A percentile compares a stretch with the other conserved stretches of the same genome.
These are phyloP conservation scores for Drosophila oshimai DNA, from an alignment of 1,140 invertebrate species.

Conservation along the genomic window DNA sequence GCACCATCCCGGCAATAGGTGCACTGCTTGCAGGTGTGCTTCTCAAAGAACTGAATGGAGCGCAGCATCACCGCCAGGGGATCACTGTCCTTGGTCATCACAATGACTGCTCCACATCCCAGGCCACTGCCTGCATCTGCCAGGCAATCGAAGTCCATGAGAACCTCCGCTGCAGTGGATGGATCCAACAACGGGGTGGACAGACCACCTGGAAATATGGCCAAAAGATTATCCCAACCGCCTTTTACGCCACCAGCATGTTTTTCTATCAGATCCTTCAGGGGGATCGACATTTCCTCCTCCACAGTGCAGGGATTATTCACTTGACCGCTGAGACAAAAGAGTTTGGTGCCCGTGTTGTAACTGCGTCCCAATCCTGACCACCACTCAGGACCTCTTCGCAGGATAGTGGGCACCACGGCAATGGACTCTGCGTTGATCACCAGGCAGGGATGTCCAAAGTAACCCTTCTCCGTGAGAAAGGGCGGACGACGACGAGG, in stretches of 20 bases:
- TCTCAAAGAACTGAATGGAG: slow-evolving; percentile 98
- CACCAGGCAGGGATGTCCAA: slow-evolving; percentile 98
- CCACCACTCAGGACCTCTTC: slow-evolving; percentile 97
- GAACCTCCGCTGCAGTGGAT: slow-evolving; percentile 93
- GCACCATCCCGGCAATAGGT: slow-evolving; percentile 98
- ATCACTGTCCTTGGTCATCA: slow-evolving; percentile 98
- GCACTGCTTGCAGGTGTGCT: slow-evolving; percentile 99
- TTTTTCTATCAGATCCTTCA: slow-evolving; percentile 96
- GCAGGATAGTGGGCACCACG: slow-evolving; percentile 97
- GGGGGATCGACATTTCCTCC: slow-evolving; percentile 99
- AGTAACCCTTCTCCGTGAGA: slow-evolving; percentile 98
- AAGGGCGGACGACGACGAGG: slow-evolving; percentile 98
- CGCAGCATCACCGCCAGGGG: slow-evolving; percentile 96
- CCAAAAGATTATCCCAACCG: slow-evolving; percentile 98
- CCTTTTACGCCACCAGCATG: slow-evolving; percentile 98
- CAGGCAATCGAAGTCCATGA: slow-evolving; percentile 98
- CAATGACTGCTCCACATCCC: slow-evolving; percentile 98
- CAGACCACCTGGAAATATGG: slow-evolving; percentile 98
- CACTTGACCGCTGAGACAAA: slow-evolving; percentile 99
- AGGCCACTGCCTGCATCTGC: slow-evolving; percentile 94
- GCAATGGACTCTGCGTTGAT: slow-evolving; percentile 99
- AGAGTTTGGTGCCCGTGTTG: slow-evolving; percentile 98
- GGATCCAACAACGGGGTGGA: slow-evolving; percentile 98
- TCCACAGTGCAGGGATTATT: slow-evolving; percentile 99
- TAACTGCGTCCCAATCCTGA: slow-evolving; percentile 94